A percentile compares a stretch with the other conserved stretches of the same genome.
phyloP scores from a whole-genome alignment of 1,140 invertebrate species.

The Dreissena rostriformis region DNA sequence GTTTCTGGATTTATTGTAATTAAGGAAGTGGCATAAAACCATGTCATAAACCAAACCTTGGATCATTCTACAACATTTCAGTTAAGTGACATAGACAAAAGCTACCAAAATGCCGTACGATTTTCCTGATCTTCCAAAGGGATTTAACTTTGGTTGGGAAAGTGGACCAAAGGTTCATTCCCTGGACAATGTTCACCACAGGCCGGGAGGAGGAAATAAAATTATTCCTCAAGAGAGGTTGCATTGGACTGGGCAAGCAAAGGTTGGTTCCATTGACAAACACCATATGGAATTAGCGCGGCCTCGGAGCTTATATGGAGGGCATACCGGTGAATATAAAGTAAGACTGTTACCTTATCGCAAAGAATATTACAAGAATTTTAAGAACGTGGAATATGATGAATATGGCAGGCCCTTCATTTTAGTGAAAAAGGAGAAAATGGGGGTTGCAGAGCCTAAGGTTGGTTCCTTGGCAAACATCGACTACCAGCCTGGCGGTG shows the following conservation, averaged over 20 bases:
- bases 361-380: slow-evolving; percentile 45
- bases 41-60: too few species aligned
- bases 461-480: slow-evolving; percentile 93
- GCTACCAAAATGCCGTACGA: slow-evolving; percentile 16
- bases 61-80: too few species aligned
- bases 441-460: slow-evolving; percentile 66
- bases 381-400: slow-evolving; percentile 54
- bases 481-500: slow-evolving; percentile 93
- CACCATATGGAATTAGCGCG: slow-evolving; percentile 51
- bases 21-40: too few species aligned
- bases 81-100: too few species aligned
- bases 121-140: slow-evolving; percentile 36
- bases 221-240: slow-evolving; percentile 56
- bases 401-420: slow-evolving; percentile 46
- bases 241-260: slow-evolving; percentile 70
- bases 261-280: slow-evolving; percentile 71
- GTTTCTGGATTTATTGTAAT: too few species aligned
- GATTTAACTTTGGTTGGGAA: slow-evolving; percentile 48
- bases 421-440: slow-evolving; percentile 37
- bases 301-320: slow-evolving; percentile 18
- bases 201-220: slow-evolving; percentile 55
- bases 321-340: slow-evolving; percentile 29
- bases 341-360: slow-evolving; percentile 56
- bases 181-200: slow-evolving; percentile 91
- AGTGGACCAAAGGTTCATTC: slow-evolving; percentile 89